Evolutionary conservation across 2,797 vertebrate species (phyloP).

Genomic region (Sebastiscus albofasciatus): DNA sequence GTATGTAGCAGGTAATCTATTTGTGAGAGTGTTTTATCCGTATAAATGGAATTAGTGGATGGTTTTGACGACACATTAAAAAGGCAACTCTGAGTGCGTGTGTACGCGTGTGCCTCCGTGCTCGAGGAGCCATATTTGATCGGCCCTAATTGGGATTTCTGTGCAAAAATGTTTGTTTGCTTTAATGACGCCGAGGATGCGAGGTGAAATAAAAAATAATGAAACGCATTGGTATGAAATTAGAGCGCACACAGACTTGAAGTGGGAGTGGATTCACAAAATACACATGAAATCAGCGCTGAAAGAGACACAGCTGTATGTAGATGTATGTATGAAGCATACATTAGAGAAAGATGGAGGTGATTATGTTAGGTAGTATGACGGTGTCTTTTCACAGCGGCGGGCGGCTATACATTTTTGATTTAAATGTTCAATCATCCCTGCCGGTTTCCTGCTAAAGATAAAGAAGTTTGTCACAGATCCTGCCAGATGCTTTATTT

Average conservation of each 20-base stretch:
- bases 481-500: constrained; percentile 29
- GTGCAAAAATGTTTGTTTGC: constrained; percentile 55
- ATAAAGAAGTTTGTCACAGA: constrained; percentile 8
- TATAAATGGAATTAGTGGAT: constrained; percentile 84
- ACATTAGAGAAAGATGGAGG: constrained; percentile 21
- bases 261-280: constrained; percentile 37
- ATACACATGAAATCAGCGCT: constrained; percentile 38
- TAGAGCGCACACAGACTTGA: constrained; percentile 31
- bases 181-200: constrained; percentile 55
- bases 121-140: constrained; percentile 65
- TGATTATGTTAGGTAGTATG: background rate
- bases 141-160: constrained; percentile 69
- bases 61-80: constrained; percentile 77
- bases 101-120: constrained; percentile 36
- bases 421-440: background rate
- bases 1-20: constrained; percentile 85
- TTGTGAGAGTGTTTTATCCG: constrained; percentile 82
- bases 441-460: constrained; percentile 1
- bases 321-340: constrained; percentile 21
- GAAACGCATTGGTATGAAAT: constrained; percentile 51
- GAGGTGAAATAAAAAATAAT: constrained; percentile 41
- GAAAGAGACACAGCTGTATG: constrained; percentile 38
- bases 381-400: background rate
- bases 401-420: background rate
- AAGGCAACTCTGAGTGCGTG: constrained; percentile 50